phyloP scores from a whole-genome alignment of 2,888 invertebrate genomes.

The Acanthosepion esculentum region DNA sequence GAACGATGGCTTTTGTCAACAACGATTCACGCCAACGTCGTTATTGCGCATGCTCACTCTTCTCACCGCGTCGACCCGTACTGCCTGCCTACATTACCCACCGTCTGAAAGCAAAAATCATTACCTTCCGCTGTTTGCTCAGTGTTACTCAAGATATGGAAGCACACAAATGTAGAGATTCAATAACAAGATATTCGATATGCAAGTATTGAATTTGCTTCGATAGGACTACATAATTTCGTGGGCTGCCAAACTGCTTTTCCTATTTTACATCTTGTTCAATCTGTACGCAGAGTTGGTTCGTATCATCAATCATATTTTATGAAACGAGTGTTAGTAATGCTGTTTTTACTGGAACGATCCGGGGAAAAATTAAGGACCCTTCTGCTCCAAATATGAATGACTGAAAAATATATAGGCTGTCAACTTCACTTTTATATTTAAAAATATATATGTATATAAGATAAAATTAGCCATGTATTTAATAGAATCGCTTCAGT shows the following conservation, averaged over 20 bases:
- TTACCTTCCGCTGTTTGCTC: conserved; percentile 5
- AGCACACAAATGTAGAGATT: conserved; percentile 2
- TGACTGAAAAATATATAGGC: not conserved
- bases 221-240: not conserved
- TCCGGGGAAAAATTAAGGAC: not conserved
- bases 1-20: not conserved
- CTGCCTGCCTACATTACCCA: not conserved
- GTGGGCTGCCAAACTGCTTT: not conserved
- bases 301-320: not conserved
- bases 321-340: not conserved
- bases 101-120: not conserved
- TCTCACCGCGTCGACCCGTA: not conserved
- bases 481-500: no score
- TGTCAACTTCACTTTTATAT: no score
- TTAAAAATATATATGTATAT: no score
- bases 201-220: not conserved
- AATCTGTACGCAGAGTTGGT: not conserved
- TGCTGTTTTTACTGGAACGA: not conserved
- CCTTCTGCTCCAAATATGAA: not conserved
- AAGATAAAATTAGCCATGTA: no score
- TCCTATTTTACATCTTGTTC: not conserved
- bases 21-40: not conserved
- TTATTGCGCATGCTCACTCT: conserved; percentile 20
- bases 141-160: conserved; percentile 12
- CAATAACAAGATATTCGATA: conserved; percentile 33